Conservation (phyloP, 2,888 invertebrate species). For the Spodoptera exigua region DNA sequence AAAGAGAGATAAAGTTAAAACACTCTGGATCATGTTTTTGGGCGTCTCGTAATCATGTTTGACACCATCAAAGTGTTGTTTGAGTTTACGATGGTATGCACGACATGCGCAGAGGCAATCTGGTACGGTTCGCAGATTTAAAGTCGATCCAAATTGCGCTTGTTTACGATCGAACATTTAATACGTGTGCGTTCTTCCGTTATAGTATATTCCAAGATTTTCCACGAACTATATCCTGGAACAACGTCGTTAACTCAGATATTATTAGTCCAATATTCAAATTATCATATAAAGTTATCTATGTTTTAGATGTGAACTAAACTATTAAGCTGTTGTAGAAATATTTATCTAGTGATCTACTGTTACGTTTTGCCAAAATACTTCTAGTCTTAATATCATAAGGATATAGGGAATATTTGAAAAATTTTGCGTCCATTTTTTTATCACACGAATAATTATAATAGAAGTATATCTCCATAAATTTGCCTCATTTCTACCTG, state of each 20-base stretch:
- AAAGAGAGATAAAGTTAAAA: slow-evolving; percentile 56
- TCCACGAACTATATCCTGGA: slow-evolving; percentile 18
- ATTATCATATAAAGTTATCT: slow-evolving; percentile 15
- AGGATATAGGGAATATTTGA: too few species aligned
- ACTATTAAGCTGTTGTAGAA: slow-evolving; percentile 17
- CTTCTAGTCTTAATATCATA: too few species aligned
- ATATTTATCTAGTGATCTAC: slow-evolving; percentile 21
- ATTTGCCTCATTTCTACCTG: slow-evolving; percentile 30
- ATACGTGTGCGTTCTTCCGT: slow-evolving; percentile 21
- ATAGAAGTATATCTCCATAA: too few species aligned
- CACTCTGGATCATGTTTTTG: slow-evolving; percentile 32
- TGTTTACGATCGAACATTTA: slow-evolving; percentile 32
- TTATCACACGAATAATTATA: too few species aligned
- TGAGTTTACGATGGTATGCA: slow-evolving; percentile 32
- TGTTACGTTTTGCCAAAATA: slow-evolving; percentile 23
- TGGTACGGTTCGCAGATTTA: slow-evolving; percentile 36
- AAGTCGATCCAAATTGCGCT: slow-evolving; percentile 38
- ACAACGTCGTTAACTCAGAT: slow-evolving; percentile 7
- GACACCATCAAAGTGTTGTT: slow-evolving; percentile 58
- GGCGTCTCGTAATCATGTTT: slow-evolving; percentile 44
- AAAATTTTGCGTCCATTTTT: too few species aligned
- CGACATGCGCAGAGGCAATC: slow-evolving; percentile 46
- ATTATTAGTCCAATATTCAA: slow-evolving; percentile 17
- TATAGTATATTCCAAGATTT: slow-evolving; percentile 17
- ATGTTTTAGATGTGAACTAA: slow-evolving; percentile 5